These are phyloP conservation scores for Chelonia mydas DNA, from an alignment of 2,797 vertebrate species.

Conservation along the genomic window DNA sequence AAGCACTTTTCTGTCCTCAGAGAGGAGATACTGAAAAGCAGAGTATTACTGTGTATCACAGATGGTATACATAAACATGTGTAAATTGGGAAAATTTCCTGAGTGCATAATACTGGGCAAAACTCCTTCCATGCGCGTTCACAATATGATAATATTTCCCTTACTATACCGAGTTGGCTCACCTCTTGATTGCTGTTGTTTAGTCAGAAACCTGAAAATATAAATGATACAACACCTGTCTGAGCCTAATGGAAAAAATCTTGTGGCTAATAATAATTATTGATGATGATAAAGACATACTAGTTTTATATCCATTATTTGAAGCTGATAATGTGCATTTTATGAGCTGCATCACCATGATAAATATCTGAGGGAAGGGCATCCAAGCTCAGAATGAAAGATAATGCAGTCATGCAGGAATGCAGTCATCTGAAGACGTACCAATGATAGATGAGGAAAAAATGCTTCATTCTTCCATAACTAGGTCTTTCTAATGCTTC, in stretches of 20 bases:
- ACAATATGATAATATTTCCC: neutral
- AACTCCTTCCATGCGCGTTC: constrained; percentile 14
- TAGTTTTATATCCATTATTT: neutral
- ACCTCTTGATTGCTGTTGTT: neutral
- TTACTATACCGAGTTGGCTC: neutral
- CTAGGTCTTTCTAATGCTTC: constrained; percentile 25
- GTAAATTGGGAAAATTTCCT: neutral
- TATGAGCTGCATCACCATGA: neutral
- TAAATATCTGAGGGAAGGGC: constrained; percentile 28
- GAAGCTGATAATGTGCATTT: neutral
- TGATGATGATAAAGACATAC: neutral
- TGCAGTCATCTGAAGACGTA: constrained; percentile 63
- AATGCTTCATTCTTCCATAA: constrained; percentile 65
- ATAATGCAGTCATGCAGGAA: constrained; percentile 51
- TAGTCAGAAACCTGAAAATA: neutral
- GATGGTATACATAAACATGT: neutral
- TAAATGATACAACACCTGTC: neutral
- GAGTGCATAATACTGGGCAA: constrained; percentile 15
- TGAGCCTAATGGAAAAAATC: neutral
- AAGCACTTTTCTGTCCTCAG: constrained; percentile 12
- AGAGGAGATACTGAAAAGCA: neutral
- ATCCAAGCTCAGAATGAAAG: neutral
- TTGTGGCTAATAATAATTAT: neutral
- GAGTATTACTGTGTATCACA: neutral
- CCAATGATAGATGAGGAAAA: constrained; percentile 69